These are phyloP conservation scores for Oscheius sp. DNA, from an alignment of 2,888 invertebrate species.

Conservation along the genomic window DNA sequence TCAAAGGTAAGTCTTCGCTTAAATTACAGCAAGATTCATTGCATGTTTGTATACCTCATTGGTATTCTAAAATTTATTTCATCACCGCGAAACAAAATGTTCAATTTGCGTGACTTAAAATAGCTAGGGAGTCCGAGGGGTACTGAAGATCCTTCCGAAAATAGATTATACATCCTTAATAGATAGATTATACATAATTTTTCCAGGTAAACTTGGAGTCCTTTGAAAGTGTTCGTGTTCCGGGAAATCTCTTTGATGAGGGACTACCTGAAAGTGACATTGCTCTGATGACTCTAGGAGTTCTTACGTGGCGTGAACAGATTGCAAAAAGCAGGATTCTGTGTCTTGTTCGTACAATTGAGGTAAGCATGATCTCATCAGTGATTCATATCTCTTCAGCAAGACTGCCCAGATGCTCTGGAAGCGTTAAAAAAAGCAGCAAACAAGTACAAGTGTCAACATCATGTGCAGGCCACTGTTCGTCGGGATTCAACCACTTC, in stretches of 20 bases:
- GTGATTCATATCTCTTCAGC: conserved; percentile 14
- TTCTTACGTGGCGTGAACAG: conserved; percentile 59
- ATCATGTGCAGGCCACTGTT: conserved; percentile 58
- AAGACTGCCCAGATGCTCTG: conserved; percentile 43
- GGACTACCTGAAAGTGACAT: conserved; percentile 58
- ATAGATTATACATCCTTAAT: too few species aligned
- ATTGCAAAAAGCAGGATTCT: conserved; percentile 57
- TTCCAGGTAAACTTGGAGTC: conserved; percentile 63
- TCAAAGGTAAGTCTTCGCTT: conserved; percentile 25
- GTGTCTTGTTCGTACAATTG: conserved; percentile 54
- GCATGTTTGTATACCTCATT: neutral
- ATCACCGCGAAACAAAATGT: too few species aligned
- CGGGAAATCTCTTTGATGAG: conserved; percentile 46
- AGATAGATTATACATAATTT: neutral
- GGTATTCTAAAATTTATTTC: neutral
- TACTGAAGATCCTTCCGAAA: too few species aligned
- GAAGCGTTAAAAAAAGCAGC: conserved; percentile 65
- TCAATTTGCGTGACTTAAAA: neutral
- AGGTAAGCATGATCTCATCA: conserved; percentile 18
- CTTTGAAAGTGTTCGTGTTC: conserved; percentile 52
- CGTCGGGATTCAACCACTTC: conserved; percentile 39
- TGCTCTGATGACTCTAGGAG: conserved; percentile 62
- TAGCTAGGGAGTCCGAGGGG: too few species aligned
- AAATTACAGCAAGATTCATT: too few species aligned
- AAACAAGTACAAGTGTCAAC: conserved; percentile 58